These are phyloP conservation scores for Chrysocyon brachyurus DNA, from an alignment of 2,797 vertebrate species.

Conservation along the genomic window DNA sequence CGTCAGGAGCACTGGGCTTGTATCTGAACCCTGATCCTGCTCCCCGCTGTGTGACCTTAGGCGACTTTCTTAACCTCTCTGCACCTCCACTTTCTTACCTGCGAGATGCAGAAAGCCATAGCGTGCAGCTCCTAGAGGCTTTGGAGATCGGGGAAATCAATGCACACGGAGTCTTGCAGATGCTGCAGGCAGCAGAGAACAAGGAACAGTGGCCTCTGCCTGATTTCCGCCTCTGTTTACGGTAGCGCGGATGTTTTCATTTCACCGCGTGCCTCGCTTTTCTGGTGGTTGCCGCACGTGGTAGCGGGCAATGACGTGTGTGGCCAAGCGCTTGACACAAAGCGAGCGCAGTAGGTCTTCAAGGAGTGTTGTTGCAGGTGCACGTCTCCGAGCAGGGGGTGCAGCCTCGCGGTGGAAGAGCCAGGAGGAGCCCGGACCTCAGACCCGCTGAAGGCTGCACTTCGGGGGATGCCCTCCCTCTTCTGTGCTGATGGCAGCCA, in stretches of 20 bases:
- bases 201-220: accelerated
- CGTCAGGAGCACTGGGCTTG: accelerated
- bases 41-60: neutral
- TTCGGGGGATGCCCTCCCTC: neutral
- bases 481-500: constrained; percentile 1
- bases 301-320: accelerated
- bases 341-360: neutral
- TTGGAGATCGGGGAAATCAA: accelerated
- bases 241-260: accelerated
- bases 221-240: accelerated
- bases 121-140: accelerated
- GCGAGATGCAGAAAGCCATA: neutral
- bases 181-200: neutral
- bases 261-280: accelerated
- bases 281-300: accelerated
- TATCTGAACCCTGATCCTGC: too few species aligned
- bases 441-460: neutral
- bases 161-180: accelerated
- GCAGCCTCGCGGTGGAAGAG: neutral
- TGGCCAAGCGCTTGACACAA: neutral
- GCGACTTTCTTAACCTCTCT: neutral
- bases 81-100: neutral
- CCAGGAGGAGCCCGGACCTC: neutral
- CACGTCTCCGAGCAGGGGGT: too few species aligned
- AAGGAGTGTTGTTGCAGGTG: accelerated